A percentile compares a stretch with the other conserved stretches of the same genome.
These are phyloP conservation scores for Aurelia sp. DNA, from an alignment of 30 jellyfish, hydroid and myxozoan species.

Conservation along the genomic window DNA sequence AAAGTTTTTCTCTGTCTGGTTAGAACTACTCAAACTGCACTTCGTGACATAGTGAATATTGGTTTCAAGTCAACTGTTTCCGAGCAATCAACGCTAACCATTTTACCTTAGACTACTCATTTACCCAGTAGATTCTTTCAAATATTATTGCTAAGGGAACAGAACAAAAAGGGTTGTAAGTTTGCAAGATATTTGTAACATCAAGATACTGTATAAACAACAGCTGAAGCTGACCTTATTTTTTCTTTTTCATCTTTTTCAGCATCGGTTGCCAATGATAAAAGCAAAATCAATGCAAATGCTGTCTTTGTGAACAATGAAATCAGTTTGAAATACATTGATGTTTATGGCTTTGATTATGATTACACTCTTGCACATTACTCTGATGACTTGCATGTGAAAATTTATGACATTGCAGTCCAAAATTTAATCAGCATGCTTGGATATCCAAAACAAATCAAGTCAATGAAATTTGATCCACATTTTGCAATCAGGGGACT, in stretches of 20 bases:
- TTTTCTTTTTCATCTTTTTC: not conserved
- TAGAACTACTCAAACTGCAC: too few relatives aligned
- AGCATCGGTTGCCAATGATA: constrained; percentile 26
- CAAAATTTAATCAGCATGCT: constrained; percentile 68
- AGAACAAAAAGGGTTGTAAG: too few relatives aligned
- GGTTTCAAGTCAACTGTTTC: too few relatives aligned
- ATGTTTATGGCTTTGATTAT: constrained; percentile 97
- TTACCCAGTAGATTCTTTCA: too few relatives aligned
- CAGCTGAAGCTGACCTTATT: too few relatives aligned
- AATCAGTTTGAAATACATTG: constrained; percentile 83
- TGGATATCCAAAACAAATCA: constrained; percentile 87
- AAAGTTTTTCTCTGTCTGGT: too few relatives aligned
- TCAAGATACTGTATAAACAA: too few relatives aligned
- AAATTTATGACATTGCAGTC: constrained; percentile 73
- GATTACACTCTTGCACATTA: constrained; percentile 92
- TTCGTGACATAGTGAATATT: too few relatives aligned
- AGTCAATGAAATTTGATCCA: constrained; percentile 67
- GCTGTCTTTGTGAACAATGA: constrained; percentile 98
- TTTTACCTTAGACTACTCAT: too few relatives aligned
- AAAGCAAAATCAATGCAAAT: constrained; percentile 51
- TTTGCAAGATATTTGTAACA: too few relatives aligned
- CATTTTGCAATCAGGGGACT: constrained; percentile 95
- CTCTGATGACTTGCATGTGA: constrained; percentile 82
- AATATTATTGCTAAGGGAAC: too few relatives aligned
- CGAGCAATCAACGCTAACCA: too few relatives aligned